Conservation (phyloP, 2,797 vertebrate genomes). For the Nasua narica region DNA sequence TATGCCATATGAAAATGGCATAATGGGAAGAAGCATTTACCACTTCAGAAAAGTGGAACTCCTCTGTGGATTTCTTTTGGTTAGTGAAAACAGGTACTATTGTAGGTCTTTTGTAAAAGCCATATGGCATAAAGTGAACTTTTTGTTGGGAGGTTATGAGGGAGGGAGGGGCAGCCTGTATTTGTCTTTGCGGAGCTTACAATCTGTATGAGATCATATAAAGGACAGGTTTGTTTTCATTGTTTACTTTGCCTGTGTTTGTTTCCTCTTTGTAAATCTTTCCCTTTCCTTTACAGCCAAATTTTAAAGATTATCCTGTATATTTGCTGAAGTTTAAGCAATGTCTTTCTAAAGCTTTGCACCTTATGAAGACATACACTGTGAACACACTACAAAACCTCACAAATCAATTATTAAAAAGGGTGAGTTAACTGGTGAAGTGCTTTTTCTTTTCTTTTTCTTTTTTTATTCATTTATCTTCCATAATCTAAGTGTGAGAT, state of each 20-base stretch:
- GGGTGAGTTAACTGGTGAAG: conserved; percentile 86
- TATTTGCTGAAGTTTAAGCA: conserved; percentile 96
- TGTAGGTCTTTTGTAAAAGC: background rate
- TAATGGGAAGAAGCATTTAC: background rate
- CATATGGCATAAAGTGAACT: background rate
- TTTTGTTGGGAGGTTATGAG: background rate
- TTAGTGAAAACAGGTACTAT: background rate
- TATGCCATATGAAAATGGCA: too few relatives aligned
- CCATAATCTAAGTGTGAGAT: background rate
- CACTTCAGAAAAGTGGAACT: background rate
- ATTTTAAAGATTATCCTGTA: conserved; percentile 97
- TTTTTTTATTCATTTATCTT: background rate
- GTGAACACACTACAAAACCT: conserved; percentile 96
- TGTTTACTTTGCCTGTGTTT: background rate
- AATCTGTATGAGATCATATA: background rate
- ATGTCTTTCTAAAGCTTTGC: conserved; percentile 98
- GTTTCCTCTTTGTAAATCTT: conserved; percentile 35
- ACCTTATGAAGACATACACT: conserved; percentile 95
- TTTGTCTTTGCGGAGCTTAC: background rate
- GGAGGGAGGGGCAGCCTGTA: background rate
- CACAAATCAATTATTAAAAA: conserved; percentile 94
- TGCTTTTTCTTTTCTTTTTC: background rate
- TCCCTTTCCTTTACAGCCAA: conserved; percentile 87
- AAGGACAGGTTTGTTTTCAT: background rate
- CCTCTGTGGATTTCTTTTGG: background rate